Evolutionary conservation across 1,140 invertebrate species (phyloP).

Genomic region (Pantala flavescens): DNA sequence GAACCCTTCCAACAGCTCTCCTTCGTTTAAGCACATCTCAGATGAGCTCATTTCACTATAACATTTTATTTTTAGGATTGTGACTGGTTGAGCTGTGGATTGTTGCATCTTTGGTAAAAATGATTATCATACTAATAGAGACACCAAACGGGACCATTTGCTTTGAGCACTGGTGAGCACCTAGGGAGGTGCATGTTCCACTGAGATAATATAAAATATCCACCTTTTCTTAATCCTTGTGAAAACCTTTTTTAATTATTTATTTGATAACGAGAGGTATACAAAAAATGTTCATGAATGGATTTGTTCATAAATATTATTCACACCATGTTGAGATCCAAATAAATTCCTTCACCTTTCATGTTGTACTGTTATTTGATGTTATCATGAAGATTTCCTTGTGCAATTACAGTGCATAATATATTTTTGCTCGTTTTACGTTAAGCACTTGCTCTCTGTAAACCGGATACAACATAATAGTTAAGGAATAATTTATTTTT

Average conservation of each 20-base stretch:
- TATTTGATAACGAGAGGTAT: background rate
- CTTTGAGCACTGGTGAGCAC: constrained; percentile 1
- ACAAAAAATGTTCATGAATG: background rate
- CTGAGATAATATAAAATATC: background rate
- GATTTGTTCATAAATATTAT: background rate
- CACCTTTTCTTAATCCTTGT: constrained; percentile 10
- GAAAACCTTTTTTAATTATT: constrained; percentile 5
- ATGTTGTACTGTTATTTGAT: constrained; percentile 2
- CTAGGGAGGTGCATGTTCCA: background rate
- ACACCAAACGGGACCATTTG: background rate
- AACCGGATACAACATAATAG: background rate
- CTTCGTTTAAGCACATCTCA: background rate
- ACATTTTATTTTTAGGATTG: background rate
- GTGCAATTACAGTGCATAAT: background rate
- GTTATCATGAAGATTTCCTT: background rate
- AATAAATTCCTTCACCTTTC: constrained; percentile 3
- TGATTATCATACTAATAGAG: background rate
- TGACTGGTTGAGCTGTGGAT: background rate
- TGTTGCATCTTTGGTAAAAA: background rate
- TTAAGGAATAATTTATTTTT: background rate
- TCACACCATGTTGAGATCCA: background rate
- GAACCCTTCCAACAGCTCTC: background rate
- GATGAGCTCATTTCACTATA: background rate
- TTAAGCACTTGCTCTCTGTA: background rate
- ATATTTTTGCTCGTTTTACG: background rate